Percentiles rank a stretch among this genome's conserved stretches.
Evolutionary conservation across 2,113 vertebrate genomes (phyloP).

Genomic region (Sapajus apella): DNA sequence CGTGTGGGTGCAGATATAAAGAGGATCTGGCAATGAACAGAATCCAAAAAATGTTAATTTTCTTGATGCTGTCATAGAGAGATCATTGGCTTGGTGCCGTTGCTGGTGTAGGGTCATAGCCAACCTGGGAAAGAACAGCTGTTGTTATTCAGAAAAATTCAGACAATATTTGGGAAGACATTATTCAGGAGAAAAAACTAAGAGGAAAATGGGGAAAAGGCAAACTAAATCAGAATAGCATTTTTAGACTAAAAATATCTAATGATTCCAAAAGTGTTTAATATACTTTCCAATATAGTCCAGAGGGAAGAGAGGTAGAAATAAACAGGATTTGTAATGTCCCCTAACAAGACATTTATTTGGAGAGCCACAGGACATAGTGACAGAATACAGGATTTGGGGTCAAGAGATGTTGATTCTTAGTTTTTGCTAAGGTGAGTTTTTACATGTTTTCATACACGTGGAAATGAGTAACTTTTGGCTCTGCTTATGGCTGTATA

Average conservation of each 20-base stretch:
- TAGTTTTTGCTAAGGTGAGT: not conserved
- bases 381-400: not conserved
- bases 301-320: too few species aligned
- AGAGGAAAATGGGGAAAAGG: not conserved
- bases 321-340: not conserved
- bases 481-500: not conserved
- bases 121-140: conserved; percentile 56
- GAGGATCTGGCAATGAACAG: conserved; percentile 27
- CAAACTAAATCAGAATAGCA: conserved; percentile 37
- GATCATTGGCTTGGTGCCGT: conserved; percentile 54
- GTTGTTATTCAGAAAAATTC: conserved; percentile 73
- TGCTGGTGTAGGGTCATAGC: not conserved
- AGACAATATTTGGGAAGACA: conserved; percentile 71
- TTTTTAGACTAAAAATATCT: conserved; percentile 4
- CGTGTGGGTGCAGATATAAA: conserved; percentile 46
- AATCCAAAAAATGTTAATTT: conserved; percentile 69
- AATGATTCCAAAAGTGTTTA: not conserved
- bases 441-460: not conserved
- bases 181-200: conserved; percentile 19
- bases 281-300: not conserved
- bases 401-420: not conserved
- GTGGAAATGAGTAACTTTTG: not conserved
- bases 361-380: not conserved
- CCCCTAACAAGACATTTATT: not conserved
- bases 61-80: conserved; percentile 59